phyloP scores from a whole-genome alignment of 2,888 invertebrate species.

The Oegoconia quadripuncta region DNA sequence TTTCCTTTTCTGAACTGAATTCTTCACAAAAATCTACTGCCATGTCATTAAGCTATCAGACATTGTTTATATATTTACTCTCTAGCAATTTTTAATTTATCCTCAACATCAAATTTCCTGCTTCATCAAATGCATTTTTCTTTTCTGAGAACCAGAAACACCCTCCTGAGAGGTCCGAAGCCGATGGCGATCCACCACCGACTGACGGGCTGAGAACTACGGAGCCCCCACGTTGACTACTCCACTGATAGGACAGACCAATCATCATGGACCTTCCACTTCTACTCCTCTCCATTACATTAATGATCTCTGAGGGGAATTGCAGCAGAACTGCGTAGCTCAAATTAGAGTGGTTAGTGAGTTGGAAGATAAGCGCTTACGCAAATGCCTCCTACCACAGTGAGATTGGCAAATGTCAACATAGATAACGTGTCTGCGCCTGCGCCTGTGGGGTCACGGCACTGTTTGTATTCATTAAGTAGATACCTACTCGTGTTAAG shows the following conservation, averaged over 20 bases:
- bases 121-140: neutral
- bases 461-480: slow-evolving; percentile 39
- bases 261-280: slow-evolving; percentile 27
- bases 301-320: neutral
- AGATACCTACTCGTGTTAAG: slow-evolving; percentile 15
- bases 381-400: slow-evolving; percentile 63
- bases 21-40: neutral
- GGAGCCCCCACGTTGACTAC: slow-evolving; percentile 60
- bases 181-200: slow-evolving; percentile 68
- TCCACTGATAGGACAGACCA: slow-evolving; percentile 49
- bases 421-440: slow-evolving; percentile 58
- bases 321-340: slow-evolving; percentile 14
- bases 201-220: slow-evolving; percentile 42
- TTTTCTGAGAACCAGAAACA: slow-evolving; percentile 16
- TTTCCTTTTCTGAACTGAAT: too few relatives aligned
- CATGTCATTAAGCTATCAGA: neutral
- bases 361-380: slow-evolving; percentile 56
- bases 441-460: slow-evolving; percentile 51
- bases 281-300: slow-evolving; percentile 5
- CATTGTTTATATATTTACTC: too few relatives aligned
- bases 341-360: slow-evolving; percentile 34
- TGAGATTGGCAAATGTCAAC: slow-evolving; percentile 65
- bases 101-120: neutral
- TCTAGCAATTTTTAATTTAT: neutral
- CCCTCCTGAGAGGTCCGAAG: slow-evolving; percentile 43